Evolutionary conservation across 2,113 vertebrate species (phyloP).

Genomic region (Lynx canadensis): DNA sequence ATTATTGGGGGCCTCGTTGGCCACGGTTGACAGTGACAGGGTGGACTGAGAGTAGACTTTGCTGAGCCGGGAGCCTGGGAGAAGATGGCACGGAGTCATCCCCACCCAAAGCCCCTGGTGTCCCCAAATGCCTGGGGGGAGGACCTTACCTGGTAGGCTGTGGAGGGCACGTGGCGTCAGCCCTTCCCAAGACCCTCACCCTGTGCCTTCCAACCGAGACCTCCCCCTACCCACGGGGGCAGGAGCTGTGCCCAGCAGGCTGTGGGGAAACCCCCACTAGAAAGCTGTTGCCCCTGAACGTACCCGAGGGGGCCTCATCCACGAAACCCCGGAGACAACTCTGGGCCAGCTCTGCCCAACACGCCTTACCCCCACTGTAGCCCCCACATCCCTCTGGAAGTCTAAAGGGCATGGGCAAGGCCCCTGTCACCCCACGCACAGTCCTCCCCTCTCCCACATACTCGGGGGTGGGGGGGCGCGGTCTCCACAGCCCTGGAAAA

Average conservation of each 20-base stretch:
- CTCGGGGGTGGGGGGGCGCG: too few relatives aligned
- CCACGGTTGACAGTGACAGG: constrained; percentile 93
- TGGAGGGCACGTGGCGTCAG: not conserved
- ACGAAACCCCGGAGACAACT: fast-evolving
- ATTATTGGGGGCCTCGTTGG: constrained; percentile 85
- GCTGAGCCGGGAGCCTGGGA: constrained; percentile 90
- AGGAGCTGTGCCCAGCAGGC: not conserved
- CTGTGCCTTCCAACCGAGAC: not conserved
- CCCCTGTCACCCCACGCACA: not conserved
- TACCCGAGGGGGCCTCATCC: fast-evolving
- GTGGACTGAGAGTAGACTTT: constrained; percentile 95
- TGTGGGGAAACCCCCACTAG: not conserved
- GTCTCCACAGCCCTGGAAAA: not conserved
- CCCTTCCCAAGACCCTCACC: not conserved
- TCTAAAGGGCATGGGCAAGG: too few relatives aligned
- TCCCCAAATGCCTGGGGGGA: not conserved
- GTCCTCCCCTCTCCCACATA: fast-evolving
- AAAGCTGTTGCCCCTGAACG: not conserved
- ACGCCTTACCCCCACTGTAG: not conserved
- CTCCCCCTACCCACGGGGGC: fast-evolving
- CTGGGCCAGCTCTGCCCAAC: not conserved
- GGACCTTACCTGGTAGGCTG: too few relatives aligned
- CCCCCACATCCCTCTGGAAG: not conserved
- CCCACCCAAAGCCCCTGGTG: fast-evolving
- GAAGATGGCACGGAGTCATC: not conserved